Evolutionary conservation across 1,140 invertebrate species (phyloP), one percentile per base, ranked within the genome.

Genomic region (Drosophila rhopaloa): DNA sequence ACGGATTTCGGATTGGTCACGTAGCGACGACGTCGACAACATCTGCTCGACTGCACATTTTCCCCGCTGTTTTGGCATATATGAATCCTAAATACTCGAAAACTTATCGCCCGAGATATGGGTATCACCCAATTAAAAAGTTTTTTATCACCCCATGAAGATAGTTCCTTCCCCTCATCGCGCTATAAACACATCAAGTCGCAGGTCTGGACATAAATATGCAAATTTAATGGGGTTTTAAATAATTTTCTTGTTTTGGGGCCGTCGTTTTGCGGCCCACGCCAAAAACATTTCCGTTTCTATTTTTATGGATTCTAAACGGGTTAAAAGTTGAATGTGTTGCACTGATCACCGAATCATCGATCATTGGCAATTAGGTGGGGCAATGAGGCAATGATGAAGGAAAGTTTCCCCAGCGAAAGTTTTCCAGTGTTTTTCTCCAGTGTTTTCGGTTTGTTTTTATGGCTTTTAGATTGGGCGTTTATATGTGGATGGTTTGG

Each of bases 1-100:
- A 82, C 79, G 86, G 86, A 90, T 90, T 90, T 82, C 61, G 57
- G 60, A 77, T 86, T 90, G 79, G 86, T 90, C 86, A 90, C 86
- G 86, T 90, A 89, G 55, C 58, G 43, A 19, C 38, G 58, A 41
- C 73, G 50, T 32, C 75, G 44, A 53, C 67, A 75, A 76, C 79
- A 90, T 80, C 86, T 90, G 86, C 54, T 67, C 56, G 53, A 66
- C 78, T 80, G 70, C 41, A 29, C 63, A 50, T 72, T 60, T 51
- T 40, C 9, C 13, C 44, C 55, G 24, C 29, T 66, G 58, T 83
- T 83, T 84, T 72, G 65, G 54, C 71, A 79, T 79, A 72, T 76
- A 51, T 76, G 71, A 68, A 62, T 75, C 50, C 51, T 29, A 74
- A 74, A 77, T 65, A 32, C 53, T 58, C 37, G 70, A 68, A 65